Evolutionary conservation across 2,888 invertebrate species (phyloP).

Genomic region (Trichopria drosophilae): DNA sequence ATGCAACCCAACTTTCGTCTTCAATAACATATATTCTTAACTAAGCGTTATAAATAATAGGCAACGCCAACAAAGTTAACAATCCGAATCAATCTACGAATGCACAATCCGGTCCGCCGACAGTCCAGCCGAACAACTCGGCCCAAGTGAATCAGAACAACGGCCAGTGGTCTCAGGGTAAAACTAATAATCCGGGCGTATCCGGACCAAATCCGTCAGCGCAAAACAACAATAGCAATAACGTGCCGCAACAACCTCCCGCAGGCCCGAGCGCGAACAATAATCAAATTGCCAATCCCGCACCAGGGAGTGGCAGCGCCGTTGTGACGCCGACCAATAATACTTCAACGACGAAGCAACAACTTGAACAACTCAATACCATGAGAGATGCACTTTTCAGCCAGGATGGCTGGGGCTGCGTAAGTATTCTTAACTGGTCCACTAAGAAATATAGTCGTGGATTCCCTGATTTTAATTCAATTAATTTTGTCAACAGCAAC

Average conservation of each 20-base stretch:
- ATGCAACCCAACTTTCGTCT: too few species aligned
- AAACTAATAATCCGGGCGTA: slow-evolving; percentile 50
- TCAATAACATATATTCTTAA: too few species aligned
- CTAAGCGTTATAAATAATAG: slow-evolving; percentile 29
- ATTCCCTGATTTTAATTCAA: too few species aligned
- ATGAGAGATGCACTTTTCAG: slow-evolving; percentile 90
- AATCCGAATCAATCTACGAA: slow-evolving; percentile 60
- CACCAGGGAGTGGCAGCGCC: slow-evolving; percentile 43
- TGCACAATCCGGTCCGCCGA: slow-evolving; percentile 60
- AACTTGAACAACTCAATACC: slow-evolving; percentile 84
- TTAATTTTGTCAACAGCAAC: too few species aligned
- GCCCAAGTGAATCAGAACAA: slow-evolving; percentile 50
- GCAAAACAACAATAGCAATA: slow-evolving; percentile 52
- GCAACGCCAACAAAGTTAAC: slow-evolving; percentile 56
- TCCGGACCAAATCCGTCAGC: slow-evolving; percentile 48
- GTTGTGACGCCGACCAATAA: slow-evolving; percentile 61
- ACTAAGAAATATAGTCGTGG: slow-evolving; percentile 7
- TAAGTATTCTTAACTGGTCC: slow-evolving; percentile 61
- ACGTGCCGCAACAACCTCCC: slow-evolving; percentile 46
- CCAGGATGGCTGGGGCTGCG: slow-evolving; percentile 92
- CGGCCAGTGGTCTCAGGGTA: slow-evolving; percentile 53
- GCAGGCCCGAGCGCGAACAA: slow-evolving; percentile 49
- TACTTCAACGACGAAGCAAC: slow-evolving; percentile 71
- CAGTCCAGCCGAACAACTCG: slow-evolving; percentile 58
- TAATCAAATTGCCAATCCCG: slow-evolving; percentile 45